phyloP scores from a whole-genome alignment of 2,888 invertebrate genomes.

The Hanleya hanleyi region DNA sequence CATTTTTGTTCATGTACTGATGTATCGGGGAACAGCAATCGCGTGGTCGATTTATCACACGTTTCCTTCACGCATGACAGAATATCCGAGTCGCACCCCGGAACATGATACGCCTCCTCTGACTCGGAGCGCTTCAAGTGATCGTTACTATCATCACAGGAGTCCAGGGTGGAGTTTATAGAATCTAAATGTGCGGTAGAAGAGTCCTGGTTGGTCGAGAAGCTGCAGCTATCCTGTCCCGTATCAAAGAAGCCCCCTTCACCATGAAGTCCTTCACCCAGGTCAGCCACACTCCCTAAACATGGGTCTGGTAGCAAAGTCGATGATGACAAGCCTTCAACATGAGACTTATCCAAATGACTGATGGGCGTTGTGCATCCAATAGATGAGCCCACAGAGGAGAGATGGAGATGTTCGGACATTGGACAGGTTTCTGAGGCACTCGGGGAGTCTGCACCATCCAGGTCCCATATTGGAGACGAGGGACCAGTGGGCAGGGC shows the following conservation, averaged over 20 bases:
- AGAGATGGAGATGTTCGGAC: neutral
- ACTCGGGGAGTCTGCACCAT: neutral
- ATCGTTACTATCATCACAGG: constrained; percentile 1
- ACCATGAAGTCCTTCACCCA: neutral
- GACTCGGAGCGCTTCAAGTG: neutral
- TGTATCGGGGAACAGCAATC: neutral
- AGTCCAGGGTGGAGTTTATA: neutral
- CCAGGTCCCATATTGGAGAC: neutral
- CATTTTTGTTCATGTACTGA: too few species aligned
- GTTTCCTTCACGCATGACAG: neutral
- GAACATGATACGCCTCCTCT: neutral
- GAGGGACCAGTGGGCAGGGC: neutral
- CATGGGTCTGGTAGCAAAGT: neutral
- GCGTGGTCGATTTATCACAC: neutral
- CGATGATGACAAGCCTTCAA: neutral
- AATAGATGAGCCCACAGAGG: neutral
- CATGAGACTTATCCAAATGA: too few species aligned
- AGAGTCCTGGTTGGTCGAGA: neutral
- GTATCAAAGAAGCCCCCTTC: neutral
- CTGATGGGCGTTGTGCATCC: neutral
- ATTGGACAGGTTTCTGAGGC: neutral
- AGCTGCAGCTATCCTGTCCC: neutral
- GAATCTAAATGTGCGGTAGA: neutral
- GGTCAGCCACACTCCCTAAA: neutral
- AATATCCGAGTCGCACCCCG: neutral